Conservation (phyloP, 2,888 invertebrate species). For the Resseliella maxima region DNA sequence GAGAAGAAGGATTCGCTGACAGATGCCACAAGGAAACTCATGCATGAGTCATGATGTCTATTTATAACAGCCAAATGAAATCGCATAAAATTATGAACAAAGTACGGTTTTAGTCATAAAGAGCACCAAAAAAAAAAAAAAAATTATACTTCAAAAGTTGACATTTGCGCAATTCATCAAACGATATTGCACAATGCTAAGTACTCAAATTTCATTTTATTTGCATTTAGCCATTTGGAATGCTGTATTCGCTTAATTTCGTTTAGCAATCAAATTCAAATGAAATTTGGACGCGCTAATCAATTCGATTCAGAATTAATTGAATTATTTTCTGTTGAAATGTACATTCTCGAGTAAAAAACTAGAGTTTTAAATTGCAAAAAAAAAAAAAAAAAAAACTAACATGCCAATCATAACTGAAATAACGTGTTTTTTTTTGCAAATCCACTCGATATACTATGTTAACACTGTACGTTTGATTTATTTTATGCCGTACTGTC, state of each 20-base stretch:
- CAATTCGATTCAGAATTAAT: slow-evolving; percentile 2
- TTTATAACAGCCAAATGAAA: background rate
- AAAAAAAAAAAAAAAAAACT: background rate
- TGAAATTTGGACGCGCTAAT: background rate
- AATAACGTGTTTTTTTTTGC: background rate
- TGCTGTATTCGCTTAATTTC: background rate
- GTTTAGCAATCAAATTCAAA: background rate
- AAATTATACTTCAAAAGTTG: too few species aligned
- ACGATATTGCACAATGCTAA: background rate
- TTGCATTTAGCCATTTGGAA: too few species aligned
- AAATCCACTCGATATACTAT: background rate
- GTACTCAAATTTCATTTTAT: background rate
- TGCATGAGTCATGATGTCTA: slow-evolving; percentile 1
- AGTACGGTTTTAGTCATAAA: background rate
- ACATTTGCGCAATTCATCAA: background rate
- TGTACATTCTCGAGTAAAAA: background rate
- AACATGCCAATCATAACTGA: slow-evolving; percentile 9
- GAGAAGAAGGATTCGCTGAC: background rate
- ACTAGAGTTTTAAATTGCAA: background rate
- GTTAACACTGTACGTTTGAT: background rate
- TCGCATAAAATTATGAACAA: background rate
- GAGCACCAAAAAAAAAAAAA: background rate
- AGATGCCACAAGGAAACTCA: slow-evolving; percentile 6
- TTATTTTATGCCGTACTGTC: background rate
- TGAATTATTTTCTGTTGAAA: background rate